These are phyloP conservation scores for Patella pellucida DNA, from an alignment of 2,888 invertebrate species.

Conservation along the genomic window DNA sequence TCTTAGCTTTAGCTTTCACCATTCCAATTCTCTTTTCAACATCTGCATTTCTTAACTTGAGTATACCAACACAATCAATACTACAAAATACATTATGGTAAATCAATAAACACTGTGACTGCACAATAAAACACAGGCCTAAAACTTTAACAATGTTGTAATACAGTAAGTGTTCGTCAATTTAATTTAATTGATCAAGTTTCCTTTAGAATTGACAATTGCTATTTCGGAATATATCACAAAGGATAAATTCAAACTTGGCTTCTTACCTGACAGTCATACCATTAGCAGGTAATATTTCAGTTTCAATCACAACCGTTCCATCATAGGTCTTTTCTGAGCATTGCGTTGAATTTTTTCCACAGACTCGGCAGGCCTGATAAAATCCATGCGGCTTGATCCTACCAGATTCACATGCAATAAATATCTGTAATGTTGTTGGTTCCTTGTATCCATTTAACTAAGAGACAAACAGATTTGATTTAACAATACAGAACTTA, in stretches of 20 bases:
- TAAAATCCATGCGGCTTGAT: constrained; percentile 97
- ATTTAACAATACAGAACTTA: not conserved
- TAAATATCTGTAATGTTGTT: constrained; percentile 89
- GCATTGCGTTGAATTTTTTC: constrained; percentile 95
- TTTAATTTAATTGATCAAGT: too few species aligned
- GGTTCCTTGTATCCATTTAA: constrained; percentile 89
- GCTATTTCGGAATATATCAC: too few species aligned
- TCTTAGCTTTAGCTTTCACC: constrained; percentile 71
- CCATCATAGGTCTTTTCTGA: constrained; percentile 91
- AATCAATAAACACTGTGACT: too few species aligned
- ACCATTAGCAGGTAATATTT: constrained; percentile 88
- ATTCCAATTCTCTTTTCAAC: constrained; percentile 82
- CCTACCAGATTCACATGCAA: constrained; percentile 91
- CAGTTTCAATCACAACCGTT: constrained; percentile 93
- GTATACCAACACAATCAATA: constrained; percentile 96
- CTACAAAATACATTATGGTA: constrained; percentile 63
- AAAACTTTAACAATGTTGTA: too few species aligned
- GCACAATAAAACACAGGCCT: too few species aligned
- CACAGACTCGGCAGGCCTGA: constrained; percentile 95
- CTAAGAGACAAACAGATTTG: constrained; percentile 70
- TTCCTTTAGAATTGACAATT: too few species aligned
- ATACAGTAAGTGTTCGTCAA: too few species aligned
- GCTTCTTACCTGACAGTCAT: constrained; percentile 83
- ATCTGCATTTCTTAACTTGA: constrained; percentile 90
- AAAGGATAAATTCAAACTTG: too few species aligned